Percentiles rank a stretch among this genome's conserved stretches.
phyloP scores from a whole-genome alignment of 1,140 invertebrate species.

The Nebria ingens region DNA sequence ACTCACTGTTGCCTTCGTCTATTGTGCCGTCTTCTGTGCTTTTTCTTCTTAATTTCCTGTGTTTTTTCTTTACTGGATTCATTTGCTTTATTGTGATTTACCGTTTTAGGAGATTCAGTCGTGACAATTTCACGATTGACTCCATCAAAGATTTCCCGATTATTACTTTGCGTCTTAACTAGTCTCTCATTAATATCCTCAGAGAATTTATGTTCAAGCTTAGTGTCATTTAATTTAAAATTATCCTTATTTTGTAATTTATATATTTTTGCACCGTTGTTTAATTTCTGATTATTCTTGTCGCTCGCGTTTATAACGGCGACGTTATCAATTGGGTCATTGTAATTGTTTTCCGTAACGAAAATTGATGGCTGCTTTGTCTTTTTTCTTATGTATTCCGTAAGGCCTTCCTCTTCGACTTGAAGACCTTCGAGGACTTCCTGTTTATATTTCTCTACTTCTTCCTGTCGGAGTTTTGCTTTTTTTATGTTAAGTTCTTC shows the following conservation, averaged over 20 bases:
- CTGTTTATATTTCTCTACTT: constrained; percentile 65
- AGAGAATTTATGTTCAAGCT: constrained; percentile 18
- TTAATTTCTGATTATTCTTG: constrained; percentile 23
- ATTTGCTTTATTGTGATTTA: background rate
- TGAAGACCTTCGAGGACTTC: constrained; percentile 69
- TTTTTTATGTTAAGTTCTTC: constrained; percentile 35
- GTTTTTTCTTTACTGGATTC: constrained; percentile 36
- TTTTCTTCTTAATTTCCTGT: constrained; percentile 32
- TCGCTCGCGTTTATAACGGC: background rate
- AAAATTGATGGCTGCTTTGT: constrained; percentile 42
- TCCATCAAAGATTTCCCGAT: constrained; percentile 32
- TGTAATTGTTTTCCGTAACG: constrained; percentile 35
- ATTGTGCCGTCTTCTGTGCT: background rate
- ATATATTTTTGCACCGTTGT: constrained; percentile 11
- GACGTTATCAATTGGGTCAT: constrained; percentile 35
- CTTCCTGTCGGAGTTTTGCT: constrained; percentile 49
- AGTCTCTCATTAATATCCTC: constrained; percentile 33
- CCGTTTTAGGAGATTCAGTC: constrained; percentile 5
- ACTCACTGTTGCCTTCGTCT: background rate
- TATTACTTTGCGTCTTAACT: constrained; percentile 41
- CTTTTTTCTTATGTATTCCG: constrained; percentile 54
- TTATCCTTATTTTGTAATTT: constrained; percentile 6
- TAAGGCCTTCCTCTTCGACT: constrained; percentile 69
- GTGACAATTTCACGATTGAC: background rate
- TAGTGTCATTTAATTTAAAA: constrained; percentile 9